Conservation (phyloP, 92 coral and sea anemone genomes). For the Phenganax stokvisi region DNA sequence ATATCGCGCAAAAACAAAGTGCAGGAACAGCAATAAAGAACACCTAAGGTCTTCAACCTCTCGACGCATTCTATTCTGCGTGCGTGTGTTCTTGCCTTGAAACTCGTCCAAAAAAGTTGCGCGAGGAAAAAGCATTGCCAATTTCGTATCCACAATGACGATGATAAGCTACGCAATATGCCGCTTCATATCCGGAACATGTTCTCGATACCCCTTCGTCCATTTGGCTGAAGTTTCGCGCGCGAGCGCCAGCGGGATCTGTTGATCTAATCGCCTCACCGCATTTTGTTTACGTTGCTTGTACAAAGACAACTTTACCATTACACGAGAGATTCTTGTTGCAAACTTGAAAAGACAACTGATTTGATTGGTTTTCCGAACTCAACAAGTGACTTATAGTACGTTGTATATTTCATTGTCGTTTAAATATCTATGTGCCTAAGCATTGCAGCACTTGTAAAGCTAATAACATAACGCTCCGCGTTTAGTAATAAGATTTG, state of each 20-base stretch:
- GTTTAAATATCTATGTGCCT: neutral
- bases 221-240: constrained; percentile 11
- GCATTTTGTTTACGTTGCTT: constrained; percentile 9
- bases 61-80: neutral
- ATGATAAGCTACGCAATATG: neutral
- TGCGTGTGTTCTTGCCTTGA: constrained; percentile 12
- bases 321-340: neutral
- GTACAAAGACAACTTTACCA: neutral
- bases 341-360: neutral
- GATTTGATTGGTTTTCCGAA: neutral
- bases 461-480: too few relatives aligned
- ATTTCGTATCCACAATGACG: neutral
- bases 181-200: constrained; percentile 30
- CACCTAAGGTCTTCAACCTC: neutral
- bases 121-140: neutral
- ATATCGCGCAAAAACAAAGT: neutral
- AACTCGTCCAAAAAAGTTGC: neutral
- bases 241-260: neutral
- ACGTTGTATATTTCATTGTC: neutral
- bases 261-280: constrained; percentile 16
- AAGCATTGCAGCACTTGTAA: neutral
- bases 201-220: constrained; percentile 11
- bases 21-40: too few relatives aligned
- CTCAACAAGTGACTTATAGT: neutral
- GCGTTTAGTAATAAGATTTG: neutral